Conservation (phyloP, 2,797 vertebrate species). For the Paramormyrops hopkinsi region DNA sequence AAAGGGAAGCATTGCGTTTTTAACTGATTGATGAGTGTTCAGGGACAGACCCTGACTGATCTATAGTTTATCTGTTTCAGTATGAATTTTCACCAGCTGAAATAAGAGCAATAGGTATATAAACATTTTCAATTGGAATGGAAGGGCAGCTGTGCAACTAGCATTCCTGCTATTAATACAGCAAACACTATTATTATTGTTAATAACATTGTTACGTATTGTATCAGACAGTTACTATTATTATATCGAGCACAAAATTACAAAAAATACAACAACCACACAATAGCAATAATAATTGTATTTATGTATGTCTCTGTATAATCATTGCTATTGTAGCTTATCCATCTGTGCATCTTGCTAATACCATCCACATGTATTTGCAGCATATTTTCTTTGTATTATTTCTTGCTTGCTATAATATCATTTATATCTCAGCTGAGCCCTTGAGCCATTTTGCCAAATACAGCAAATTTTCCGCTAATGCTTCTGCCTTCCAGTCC, state of each 20-base stretch:
- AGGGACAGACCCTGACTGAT: not conserved
- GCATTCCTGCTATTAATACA: not conserved
- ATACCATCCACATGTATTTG: not conserved
- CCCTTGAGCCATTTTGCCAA: conserved; percentile 1
- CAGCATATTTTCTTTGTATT: not conserved
- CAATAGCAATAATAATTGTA: not conserved
- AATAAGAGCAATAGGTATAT: not conserved
- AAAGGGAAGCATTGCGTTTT: not conserved
- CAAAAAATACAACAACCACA: not conserved
- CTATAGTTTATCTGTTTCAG: not conserved
- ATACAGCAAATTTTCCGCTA: not conserved
- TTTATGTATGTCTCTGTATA: not conserved
- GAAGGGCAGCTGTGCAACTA: not conserved
- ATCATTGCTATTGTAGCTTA: not conserved
- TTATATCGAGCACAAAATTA: not conserved
- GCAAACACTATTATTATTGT: not conserved
- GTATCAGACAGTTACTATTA: not conserved
- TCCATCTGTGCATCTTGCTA: not conserved
- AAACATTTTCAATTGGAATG: not conserved
- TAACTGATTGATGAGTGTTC: not conserved
- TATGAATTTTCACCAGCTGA: not conserved
- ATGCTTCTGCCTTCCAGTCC: not conserved
- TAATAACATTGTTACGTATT: not conserved
- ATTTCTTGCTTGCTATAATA: not conserved
- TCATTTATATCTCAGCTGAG: not conserved